These are phyloP conservation scores for Noctua pronuba DNA, from an alignment of 2,888 invertebrate species.

Conservation along the genomic window DNA sequence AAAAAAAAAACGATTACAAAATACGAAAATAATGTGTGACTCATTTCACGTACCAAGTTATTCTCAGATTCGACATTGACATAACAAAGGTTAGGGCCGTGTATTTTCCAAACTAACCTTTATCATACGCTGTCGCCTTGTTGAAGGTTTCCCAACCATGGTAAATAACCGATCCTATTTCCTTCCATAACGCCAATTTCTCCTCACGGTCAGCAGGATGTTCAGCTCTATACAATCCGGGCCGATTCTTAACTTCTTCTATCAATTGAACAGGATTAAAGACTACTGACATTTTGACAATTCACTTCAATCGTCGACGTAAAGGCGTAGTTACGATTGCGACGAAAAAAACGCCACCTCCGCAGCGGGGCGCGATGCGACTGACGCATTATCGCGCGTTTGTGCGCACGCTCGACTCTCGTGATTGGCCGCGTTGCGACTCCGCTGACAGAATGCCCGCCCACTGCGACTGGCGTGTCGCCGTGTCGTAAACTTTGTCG, in stretches of 20 bases:
- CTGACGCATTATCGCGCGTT: conserved; percentile 74
- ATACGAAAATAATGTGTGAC: conserved; percentile 26
- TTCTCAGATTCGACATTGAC: conserved; percentile 47
- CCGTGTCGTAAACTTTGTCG: conserved; percentile 66
- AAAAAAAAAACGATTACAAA: conserved; percentile 20
- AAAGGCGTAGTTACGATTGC: conserved; percentile 63
- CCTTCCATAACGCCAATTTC: conserved; percentile 84
- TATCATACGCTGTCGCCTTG: conserved; percentile 85
- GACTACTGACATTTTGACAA: conserved; percentile 66
- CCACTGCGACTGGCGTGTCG: conserved; percentile 76
- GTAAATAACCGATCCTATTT: conserved; percentile 83
- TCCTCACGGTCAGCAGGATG: conserved; percentile 88
- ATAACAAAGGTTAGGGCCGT: conserved; percentile 55
- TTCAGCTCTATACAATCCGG: conserved; percentile 80
- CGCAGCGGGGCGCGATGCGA: conserved; percentile 73
- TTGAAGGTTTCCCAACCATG: conserved; percentile 81
- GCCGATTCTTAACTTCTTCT: conserved; percentile 86
- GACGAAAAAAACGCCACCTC: conserved; percentile 77
- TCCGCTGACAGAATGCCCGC: conserved; percentile 70
- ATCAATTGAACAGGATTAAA: conserved; percentile 82
- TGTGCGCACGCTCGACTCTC: conserved; percentile 70
- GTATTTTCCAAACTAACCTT: conserved; percentile 75
- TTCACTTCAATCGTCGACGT: conserved; percentile 57
- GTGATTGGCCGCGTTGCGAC: conserved; percentile 72
- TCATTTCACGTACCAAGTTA: conserved; percentile 20